A percentile compares a stretch with the other conserved stretches of the same genome.
Evolutionary conservation across 1,140 invertebrate genomes (phyloP).

Genomic region (Bombus fervidus): DNA sequence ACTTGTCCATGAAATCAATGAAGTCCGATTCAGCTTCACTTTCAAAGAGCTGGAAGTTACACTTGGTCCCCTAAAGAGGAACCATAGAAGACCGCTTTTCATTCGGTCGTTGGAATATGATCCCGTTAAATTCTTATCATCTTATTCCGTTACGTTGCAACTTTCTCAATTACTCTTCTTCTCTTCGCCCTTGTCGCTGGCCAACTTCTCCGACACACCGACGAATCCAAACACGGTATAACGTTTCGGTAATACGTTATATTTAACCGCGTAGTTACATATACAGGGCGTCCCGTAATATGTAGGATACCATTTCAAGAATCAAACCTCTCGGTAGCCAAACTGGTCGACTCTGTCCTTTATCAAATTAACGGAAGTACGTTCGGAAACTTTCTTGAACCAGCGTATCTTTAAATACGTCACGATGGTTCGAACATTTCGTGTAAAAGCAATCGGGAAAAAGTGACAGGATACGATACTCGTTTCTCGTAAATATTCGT

Average conservation of each 20-base stretch:
- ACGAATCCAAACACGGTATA: not conserved
- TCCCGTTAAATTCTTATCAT: constrained; percentile 4
- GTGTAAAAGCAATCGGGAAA: no score
- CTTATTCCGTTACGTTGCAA: not conserved
- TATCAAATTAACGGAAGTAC: no score
- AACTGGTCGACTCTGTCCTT: not conserved
- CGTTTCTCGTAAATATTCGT: not conserved
- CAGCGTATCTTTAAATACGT: no score
- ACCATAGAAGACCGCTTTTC: not conserved
- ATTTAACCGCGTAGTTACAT: no score
- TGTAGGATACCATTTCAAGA: no score
- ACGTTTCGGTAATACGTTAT: not conserved
- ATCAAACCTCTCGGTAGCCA: not conserved
- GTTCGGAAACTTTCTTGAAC: no score
- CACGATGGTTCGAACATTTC: no score
- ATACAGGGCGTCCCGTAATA: no score
- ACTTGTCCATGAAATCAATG: constrained; percentile 15
- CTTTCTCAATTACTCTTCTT: constrained; percentile 12
- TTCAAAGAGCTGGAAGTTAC: constrained; percentile 2
- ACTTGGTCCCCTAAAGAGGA: not conserved
- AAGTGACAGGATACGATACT: no score
- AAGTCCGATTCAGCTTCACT: not conserved
- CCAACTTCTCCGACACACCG: no score
- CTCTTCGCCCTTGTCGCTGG: not conserved
- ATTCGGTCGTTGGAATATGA: not conserved